Base-by-base conservation (phyloP, 2,888 invertebrate genomes). In the Podotricha telesiphe region DNA sequence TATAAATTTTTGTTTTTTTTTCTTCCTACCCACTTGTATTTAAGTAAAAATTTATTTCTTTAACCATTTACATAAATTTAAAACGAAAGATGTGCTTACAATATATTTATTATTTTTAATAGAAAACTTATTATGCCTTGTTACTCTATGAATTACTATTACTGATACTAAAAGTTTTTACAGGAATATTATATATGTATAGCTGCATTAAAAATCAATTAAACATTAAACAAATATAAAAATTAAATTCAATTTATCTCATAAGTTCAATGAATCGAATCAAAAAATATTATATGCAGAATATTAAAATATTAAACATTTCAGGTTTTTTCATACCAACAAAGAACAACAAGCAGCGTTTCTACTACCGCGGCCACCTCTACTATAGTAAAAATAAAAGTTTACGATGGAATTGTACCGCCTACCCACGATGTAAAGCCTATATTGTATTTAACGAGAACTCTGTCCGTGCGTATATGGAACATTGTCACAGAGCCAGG, bases 351-450 rank as follows among this genome's bases (percentile, higher is more conserved):
- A 73, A 72, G 63, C 51, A 59, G 20, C 71, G 75, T 1, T 70
- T 72, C 37, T 64, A 51, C 45, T 70, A 68, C 6, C 37, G 50
- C 11, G 65, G 70, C 4, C 64, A 71, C 53, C 22, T 76, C 10
- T 76, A 73, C 64, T 76, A 76, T 28, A 76, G 67, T 51, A 77
- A 77, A 40, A 77, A 76, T 64, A 65, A 42, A 34, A 74, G 76
- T 19, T 53, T 56, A 34, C 64, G 76, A 20, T 77, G 76, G 75
- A 62, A 76, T 48, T 76, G 76, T 47, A 68, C 72, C 15, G 70
- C 75, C 6, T 77, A 77, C 22, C 76, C 74, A 0, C 68, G 61
- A 13, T 75, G 75, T 48, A 69, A 67, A 45, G 70, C 74, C 0
- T 74, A 64, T 17, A 67, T 74, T 15, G 47, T 72, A 6, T 48